Evolutionary conservation across 2,888 invertebrate genomes (phyloP), one percentile per base, ranked within the genome.

Genomic region (Papilio protenor): DNA sequence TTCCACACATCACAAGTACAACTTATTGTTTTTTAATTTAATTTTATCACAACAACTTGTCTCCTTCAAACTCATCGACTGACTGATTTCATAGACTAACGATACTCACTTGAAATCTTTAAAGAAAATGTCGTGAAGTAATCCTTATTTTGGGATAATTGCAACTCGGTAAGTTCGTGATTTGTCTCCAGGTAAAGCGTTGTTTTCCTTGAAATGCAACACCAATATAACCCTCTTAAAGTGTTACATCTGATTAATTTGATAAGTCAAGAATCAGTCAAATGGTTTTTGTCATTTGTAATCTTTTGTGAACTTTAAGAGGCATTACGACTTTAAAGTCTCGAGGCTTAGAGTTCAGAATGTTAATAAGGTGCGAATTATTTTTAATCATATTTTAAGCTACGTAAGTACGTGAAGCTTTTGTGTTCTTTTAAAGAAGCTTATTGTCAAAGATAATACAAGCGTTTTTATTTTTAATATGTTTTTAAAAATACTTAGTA

Each of bases 91-190:
- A 72, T 40, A 52, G 0, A 72, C n/a, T 33, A 49, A 0, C 52
- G 40, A 11, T 21, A 45, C 66, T 14, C 21, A 3, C n/a, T 45
- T 76, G 16, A 70, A 18, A 70, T 49, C 33, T 76, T 57, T 27
- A 64, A 61, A 77, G 49, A 72, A 61, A 72, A 57, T 47, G 69
- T 40, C 12, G 57, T 16, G 47, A 27, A 66, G 16, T 75, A 72
- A 75, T 78, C 71, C 78, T 78, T 66, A 78, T 78, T 75, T 57
- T 75, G 57, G 33, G 75, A 75, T 78, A 74, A 71, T 57, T 23
- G 55, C 52, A 23, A 74, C 21, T 70, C 12, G 52, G 21, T 66
- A 45, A 70, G 21, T 59, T 77, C 69, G 33, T 59, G 14, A 57
- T 69, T 69, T 69, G 47, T 66, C 40, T 2, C 40, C 69, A 55